A percentile compares a stretch with the other conserved stretches of the same genome.
Evolutionary conservation across 2,797 vertebrate genomes (phyloP).

Genomic region (Oryzias sinensis): DNA sequence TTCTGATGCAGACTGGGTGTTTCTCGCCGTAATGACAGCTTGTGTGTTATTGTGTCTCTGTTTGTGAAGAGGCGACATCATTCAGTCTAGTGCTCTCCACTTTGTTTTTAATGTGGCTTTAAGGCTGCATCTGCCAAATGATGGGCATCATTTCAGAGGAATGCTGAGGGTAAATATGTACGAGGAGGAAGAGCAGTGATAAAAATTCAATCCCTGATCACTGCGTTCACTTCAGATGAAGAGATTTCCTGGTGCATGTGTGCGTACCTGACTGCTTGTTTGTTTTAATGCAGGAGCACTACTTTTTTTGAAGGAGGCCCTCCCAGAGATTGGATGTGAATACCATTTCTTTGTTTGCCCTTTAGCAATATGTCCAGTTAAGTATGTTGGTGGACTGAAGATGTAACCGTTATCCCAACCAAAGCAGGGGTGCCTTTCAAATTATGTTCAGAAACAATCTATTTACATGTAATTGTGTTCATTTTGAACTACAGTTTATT

Average conservation of each 20-base stretch:
- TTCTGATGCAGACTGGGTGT: conserved; percentile 9
- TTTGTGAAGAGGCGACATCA: conserved; percentile 60
- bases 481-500: too few relatives aligned
- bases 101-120: conserved; percentile 66
- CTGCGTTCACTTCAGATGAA: conserved; percentile 25
- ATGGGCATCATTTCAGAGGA: conserved; percentile 66
- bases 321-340: conserved; percentile 4
- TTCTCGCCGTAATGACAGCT: conserved; percentile 63
- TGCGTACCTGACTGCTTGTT: conserved; percentile 24
- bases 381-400: not conserved
- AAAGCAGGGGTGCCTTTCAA: not conserved
- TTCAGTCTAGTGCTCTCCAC: conserved; percentile 66
- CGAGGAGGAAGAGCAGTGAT: conserved; percentile 30
- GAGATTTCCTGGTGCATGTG: conserved; percentile 5
- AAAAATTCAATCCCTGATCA: conserved; percentile 34
- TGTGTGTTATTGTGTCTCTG: conserved; percentile 70
- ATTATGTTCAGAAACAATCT: not conserved
- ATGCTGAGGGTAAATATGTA: conserved; percentile 51
- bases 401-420: not conserved
- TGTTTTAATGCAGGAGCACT: conserved; percentile 37
- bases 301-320: conserved; percentile 20
- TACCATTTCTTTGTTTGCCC: conserved; percentile 6
- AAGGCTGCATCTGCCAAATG: conserved; percentile 49
- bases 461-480: not conserved
- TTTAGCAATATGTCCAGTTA: conserved; percentile 1